Evolutionary conservation across 2,113 vertebrate species (phyloP), one percentile per base, ranked within the genome.

Genomic region (Tetrao urogallus): DNA sequence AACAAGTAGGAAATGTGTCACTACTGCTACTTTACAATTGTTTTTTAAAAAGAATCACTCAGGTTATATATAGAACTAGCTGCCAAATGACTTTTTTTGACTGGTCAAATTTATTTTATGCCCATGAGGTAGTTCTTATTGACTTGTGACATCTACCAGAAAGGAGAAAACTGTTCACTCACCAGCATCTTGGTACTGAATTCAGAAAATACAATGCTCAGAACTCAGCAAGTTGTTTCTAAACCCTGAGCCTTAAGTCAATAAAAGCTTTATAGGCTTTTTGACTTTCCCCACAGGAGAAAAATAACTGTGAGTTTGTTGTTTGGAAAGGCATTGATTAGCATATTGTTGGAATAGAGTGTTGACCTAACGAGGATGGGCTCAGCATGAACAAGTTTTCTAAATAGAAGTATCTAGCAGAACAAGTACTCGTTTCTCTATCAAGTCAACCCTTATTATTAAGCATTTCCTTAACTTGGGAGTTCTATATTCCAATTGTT

Each of bases 261-360:
- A 92, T 76, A 92, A 90, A 70, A 80, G n/a, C 58, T 91, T 89
- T 76, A 85, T 30, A 91, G 36, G 58, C 82, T 94, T 95, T 92
- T 88, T 34, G 48, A 47, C 67, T 79, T 85, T 87, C 67, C 63
- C 34, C 89, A 76, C 1, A 1, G 50, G 42, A 95, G 42, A 86
- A 89, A 94, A 94, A 85, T 66, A 77, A 40, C 45, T 73, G 45
- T 73, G 84, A 90, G 42, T 54, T 71, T 82, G 81, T 87, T 94
- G 72, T 91, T 92, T 88, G 67, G 60, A 89, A 91, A 48, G 42
- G 56, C 82, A 91, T 77, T 85, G 89, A 96, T 93, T 85, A 94
- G 75, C 85, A 91, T 92, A 93, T 30, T 91, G 67, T 86, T 91
- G 69, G 87, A 95, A 93, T n/a, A 86, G 67, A 89, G 19, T 47